A percentile compares a stretch with the other conserved stretches of the same genome.
phyloP scores from a whole-genome alignment of 2,797 vertebrate species.

The Tachyglossus aculeatus region DNA sequence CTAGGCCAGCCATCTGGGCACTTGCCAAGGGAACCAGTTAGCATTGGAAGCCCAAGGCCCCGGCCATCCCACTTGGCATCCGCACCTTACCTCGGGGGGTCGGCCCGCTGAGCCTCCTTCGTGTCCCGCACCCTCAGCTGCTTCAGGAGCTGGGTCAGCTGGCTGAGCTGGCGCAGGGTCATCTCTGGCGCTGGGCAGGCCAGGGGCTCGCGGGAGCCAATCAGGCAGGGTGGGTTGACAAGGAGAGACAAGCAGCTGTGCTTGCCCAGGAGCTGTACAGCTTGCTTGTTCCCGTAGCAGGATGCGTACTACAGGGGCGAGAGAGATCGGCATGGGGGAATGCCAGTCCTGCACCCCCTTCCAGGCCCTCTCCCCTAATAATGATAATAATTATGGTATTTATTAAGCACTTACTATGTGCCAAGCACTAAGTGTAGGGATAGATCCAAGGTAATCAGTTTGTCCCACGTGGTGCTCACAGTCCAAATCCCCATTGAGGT shows the following conservation, averaged over 20 bases:
- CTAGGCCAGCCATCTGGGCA: too few species aligned
- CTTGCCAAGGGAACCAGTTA: too few species aligned
- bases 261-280: constrained; percentile 8
- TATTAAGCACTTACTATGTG: too few species aligned
- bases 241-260: constrained; percentile 21
- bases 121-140: constrained; percentile 19
- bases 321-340: neutral
- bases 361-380: too few species aligned
- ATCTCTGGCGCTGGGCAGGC: constrained; percentile 13
- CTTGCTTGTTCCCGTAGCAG: constrained; percentile 35
- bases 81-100: neutral
- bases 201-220: neutral
- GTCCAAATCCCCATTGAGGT: too few species aligned
- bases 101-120: neutral
- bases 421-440: too few species aligned
- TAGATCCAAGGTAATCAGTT: too few species aligned
- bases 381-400: too few species aligned
- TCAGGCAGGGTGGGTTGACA: constrained; percentile 36
- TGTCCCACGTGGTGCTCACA: too few species aligned
- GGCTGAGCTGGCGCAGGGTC: constrained; percentile 48
- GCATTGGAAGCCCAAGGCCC: neutral
- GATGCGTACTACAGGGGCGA: constrained; percentile 34
- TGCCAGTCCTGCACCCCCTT: neutral
- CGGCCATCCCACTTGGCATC: neutral
- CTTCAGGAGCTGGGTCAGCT: constrained; percentile 16